phyloP scores from a whole-genome alignment of 2,888 invertebrate species.

The Cheilosia impressa region DNA sequence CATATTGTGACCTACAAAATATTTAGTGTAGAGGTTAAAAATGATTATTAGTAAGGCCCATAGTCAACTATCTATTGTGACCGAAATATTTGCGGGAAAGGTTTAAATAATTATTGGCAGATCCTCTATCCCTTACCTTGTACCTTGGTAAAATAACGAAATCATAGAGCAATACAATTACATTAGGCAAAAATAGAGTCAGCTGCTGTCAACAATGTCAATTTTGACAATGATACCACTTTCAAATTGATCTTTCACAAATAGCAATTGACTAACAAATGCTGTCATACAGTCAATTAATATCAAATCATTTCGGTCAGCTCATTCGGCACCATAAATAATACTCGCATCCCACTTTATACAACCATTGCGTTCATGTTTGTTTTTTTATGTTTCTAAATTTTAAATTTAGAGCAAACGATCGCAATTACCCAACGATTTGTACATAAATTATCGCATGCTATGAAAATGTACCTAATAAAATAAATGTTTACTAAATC shows the following conservation, averaged over 20 bases:
- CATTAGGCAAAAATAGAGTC: too few relatives aligned
- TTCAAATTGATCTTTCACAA: constrained; percentile 5
- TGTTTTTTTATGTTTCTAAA: background rate
- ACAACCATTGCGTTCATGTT: background rate
- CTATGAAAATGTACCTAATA: background rate
- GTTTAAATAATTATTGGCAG: too few relatives aligned
- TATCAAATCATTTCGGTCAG: constrained; percentile 2
- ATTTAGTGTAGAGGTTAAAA: too few relatives aligned
- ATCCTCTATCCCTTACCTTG: too few relatives aligned
- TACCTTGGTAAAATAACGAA: too few relatives aligned
- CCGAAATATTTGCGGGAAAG: too few relatives aligned
- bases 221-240: background rate
- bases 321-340: background rate
- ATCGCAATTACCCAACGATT: background rate
- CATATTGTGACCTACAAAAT: too few relatives aligned
- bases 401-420: constrained; percentile 12
- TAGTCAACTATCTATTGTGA: too few relatives aligned
- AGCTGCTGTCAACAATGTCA: background rate
- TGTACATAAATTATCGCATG: background rate
- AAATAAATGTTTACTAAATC: constrained; percentile 2
- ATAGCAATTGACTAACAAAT: background rate
- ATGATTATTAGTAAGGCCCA: too few relatives aligned
- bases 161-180: too few relatives aligned
- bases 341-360: background rate
- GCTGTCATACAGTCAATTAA: constrained; percentile 22